Evolutionary conservation across 2,113 vertebrate genomes (phyloP).

Genomic region (Myrmophylax atrothorax): DNA sequence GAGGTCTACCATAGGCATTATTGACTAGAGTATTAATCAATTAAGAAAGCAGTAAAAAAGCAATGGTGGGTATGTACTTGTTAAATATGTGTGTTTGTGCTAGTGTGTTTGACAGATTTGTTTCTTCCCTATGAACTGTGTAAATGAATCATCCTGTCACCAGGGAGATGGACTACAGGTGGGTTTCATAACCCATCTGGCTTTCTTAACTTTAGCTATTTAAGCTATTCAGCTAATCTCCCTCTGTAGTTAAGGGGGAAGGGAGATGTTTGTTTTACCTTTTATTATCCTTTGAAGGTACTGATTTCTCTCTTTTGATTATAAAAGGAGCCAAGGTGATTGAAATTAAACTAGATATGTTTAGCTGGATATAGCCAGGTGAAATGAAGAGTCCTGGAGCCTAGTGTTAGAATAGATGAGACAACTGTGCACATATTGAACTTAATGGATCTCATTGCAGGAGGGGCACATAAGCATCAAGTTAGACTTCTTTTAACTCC

Average conservation of each 20-base stretch:
- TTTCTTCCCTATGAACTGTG: not conserved
- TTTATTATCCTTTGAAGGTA: not conserved
- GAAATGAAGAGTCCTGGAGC: not conserved
- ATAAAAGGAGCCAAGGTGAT: not conserved
- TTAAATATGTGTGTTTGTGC: not conserved
- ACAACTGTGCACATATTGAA: not conserved
- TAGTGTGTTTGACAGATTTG: not conserved
- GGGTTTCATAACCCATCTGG: not conserved
- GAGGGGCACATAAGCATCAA: not conserved
- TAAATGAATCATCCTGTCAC: not conserved
- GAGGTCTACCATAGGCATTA: not conserved
- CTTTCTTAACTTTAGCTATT: not conserved
- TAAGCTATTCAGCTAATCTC: not conserved
- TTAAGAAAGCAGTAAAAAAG: not conserved
- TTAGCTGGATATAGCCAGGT: not conserved
- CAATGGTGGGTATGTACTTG: not conserved
- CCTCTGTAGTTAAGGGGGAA: not conserved
- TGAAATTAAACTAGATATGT: not conserved
- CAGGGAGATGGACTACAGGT: slow-evolving; percentile 11
- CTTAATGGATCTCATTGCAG: not conserved
- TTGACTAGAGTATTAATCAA: not conserved
- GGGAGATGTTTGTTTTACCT: not conserved
- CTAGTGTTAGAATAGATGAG: not conserved
- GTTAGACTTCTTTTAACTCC: not conserved
- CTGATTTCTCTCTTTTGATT: not conserved